These are phyloP conservation scores for Sipha flava DNA, from an alignment of 1,140 invertebrate species.

Conservation along the genomic window DNA sequence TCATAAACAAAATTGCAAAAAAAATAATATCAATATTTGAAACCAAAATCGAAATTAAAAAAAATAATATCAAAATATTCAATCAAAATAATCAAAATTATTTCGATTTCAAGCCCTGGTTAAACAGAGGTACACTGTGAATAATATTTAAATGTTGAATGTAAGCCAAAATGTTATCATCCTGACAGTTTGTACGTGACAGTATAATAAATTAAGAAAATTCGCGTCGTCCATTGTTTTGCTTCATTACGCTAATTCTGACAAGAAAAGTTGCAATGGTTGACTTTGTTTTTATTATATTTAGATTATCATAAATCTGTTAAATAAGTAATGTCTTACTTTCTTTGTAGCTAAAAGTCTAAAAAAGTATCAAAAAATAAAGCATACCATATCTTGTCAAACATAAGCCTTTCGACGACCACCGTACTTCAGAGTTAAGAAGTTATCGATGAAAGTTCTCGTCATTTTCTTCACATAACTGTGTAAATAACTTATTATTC, in stretches of 20 bases:
- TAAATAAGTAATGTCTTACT: background rate
- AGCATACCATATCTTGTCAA: background rate
- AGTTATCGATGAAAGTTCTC: background rate
- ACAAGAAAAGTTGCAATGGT: background rate
- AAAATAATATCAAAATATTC: no score
- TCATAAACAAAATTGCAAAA: no score
- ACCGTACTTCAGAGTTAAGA: background rate
- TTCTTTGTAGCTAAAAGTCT: background rate
- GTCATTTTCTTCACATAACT: background rate
- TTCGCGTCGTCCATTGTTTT: background rate
- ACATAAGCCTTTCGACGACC: background rate
- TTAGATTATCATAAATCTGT: background rate
- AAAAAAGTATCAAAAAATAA: background rate
- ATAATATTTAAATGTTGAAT: conserved; percentile 40
- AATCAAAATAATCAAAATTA: no score
- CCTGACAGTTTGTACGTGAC: background rate
- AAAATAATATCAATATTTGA: no score
- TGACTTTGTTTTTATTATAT: background rate
- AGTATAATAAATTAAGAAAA: background rate
- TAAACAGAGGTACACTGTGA: no score
- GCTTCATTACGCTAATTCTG: conserved; percentile 2
- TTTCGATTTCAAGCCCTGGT: no score
- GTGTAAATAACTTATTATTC: no score
- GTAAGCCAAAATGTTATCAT: background rate
- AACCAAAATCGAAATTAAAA: no score